These are phyloP conservation scores for Gymnarchus niloticus DNA, from an alignment of 2,113 vertebrate genomes.

Conservation along the genomic window DNA sequence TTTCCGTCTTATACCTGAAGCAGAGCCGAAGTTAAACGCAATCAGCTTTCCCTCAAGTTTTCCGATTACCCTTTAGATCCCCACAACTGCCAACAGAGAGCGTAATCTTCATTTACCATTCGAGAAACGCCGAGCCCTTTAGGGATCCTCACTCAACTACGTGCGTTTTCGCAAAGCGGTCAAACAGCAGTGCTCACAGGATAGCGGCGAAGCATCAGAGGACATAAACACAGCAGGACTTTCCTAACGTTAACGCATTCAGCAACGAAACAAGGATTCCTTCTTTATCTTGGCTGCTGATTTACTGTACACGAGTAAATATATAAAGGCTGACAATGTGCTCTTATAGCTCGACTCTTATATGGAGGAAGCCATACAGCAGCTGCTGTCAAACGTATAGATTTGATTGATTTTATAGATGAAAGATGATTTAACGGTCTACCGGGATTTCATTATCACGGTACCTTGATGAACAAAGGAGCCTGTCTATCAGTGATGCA, in stretches of 20 bases:
- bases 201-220: not conserved
- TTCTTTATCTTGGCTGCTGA: not conserved
- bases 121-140: not conserved
- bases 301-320: not conserved
- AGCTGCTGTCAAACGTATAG: not conserved
- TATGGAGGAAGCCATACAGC: not conserved
- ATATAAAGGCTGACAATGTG: not conserved
- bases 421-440: not conserved
- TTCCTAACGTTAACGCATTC: not conserved
- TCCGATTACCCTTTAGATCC: constrained; percentile 47
- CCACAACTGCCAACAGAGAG: constrained; percentile 67
- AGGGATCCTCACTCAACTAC: constrained; percentile 27
- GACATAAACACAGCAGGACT: not conserved
- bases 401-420: not conserved
- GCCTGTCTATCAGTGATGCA: too few relatives aligned
- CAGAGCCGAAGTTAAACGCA: not conserved
- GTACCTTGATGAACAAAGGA: too few relatives aligned
- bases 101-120: constrained; percentile 43
- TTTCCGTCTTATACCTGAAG: not conserved
- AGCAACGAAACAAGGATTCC: not conserved
- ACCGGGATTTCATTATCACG: not conserved
- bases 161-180: not conserved
- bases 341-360: not conserved
- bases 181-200: constrained; percentile 3
- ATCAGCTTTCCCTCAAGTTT: constrained; percentile 33